A percentile compares a stretch with the other conserved stretches of the same genome.
Evolutionary conservation across 1,140 invertebrate species (phyloP).

Genomic region (Acromyrmex echinatior): DNA sequence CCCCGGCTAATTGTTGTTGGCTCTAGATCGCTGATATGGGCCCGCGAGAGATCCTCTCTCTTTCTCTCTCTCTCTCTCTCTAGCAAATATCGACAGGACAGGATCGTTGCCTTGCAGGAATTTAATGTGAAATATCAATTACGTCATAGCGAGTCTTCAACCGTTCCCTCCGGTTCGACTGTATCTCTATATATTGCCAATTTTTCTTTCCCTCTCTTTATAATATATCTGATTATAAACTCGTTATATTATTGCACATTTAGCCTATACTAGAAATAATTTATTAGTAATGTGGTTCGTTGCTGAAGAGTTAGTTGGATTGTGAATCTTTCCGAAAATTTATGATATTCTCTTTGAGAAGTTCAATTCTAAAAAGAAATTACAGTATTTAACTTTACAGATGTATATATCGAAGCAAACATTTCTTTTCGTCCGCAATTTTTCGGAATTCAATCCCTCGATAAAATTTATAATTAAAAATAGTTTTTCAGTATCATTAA

Average conservation of each 20-base stretch:
- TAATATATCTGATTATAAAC: background rate
- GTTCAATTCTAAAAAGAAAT: background rate
- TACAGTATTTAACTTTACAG: background rate
- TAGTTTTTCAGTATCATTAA: background rate
- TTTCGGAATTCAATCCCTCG: background rate
- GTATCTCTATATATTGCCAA: background rate
- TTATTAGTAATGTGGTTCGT: background rate
- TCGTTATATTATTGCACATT: background rate
- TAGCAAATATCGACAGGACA: conserved; percentile 24
- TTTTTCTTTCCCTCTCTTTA: background rate
- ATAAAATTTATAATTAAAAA: background rate
- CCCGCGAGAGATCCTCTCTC: conserved; percentile 49
- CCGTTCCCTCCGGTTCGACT: background rate
- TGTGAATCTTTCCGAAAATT: background rate
- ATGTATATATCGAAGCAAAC: background rate
- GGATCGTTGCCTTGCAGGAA: conserved; percentile 32
- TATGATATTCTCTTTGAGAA: background rate
- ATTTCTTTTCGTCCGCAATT: background rate
- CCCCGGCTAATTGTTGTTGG: conserved; percentile 86
- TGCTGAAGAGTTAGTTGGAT: background rate
- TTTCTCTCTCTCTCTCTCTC: background rate
- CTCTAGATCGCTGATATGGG: conserved; percentile 84
- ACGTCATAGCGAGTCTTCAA: conserved; percentile 25
- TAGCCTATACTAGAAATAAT: background rate
- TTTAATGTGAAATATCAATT: conserved; percentile 66